Evolutionary conservation across 2,797 vertebrate genomes (phyloP).

Genomic region (Gymnopithys bicolor): DNA sequence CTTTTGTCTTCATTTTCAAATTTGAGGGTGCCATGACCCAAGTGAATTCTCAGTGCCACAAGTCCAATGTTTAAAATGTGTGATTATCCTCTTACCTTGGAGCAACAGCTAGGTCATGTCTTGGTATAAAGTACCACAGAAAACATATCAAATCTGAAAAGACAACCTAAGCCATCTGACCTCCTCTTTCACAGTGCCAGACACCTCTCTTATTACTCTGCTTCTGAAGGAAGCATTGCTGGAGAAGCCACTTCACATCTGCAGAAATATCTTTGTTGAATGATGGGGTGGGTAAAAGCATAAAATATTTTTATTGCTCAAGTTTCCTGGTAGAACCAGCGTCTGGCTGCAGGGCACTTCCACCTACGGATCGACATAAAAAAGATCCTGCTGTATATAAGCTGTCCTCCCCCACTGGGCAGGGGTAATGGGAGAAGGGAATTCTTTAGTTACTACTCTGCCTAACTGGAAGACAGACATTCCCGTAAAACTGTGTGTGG

Average conservation of each 20-base stretch:
- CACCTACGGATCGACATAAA: slow-evolving; percentile 60
- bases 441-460: slow-evolving; percentile 60
- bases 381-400: slow-evolving; percentile 56
- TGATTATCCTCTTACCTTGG: not conserved
- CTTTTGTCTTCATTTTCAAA: not conserved
- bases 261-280: slow-evolving; percentile 60
- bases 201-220: not conserved
- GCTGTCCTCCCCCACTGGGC: slow-evolving; percentile 67
- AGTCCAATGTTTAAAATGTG: not conserved
- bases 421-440: slow-evolving; percentile 58
- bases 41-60: not conserved
- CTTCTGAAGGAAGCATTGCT: not conserved
- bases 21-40: not conserved
- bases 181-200: not conserved
- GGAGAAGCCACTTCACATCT: slow-evolving; percentile 59
- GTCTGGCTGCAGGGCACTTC: slow-evolving; percentile 67
- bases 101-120: not conserved
- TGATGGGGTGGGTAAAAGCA: slow-evolving; percentile 35
- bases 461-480: slow-evolving; percentile 59
- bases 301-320: slow-evolving; percentile 67
- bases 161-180: not conserved
- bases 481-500: slow-evolving; percentile 65
- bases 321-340: slow-evolving; percentile 52
- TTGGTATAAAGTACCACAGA: not conserved
- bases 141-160: not conserved